phyloP scores from a whole-genome alignment of 2,113 vertebrate genomes.

The Sylvia atricapilla region DNA sequence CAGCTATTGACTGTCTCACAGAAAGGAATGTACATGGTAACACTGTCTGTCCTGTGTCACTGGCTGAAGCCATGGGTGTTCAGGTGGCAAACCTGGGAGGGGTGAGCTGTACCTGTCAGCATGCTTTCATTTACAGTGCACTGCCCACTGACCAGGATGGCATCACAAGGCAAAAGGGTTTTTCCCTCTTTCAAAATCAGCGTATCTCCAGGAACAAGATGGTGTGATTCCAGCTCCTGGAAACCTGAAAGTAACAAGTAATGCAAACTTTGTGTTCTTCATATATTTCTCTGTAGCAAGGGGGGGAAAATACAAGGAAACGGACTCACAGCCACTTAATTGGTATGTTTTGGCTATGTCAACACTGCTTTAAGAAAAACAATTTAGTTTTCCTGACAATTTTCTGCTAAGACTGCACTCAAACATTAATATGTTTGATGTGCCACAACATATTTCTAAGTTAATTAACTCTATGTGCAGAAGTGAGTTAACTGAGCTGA shows the following conservation, averaged over 20 bases:
- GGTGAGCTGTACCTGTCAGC: conserved; percentile 75
- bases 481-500: background rate
- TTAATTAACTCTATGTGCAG: background rate
- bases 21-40: background rate
- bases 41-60: background rate
- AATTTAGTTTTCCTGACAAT: background rate
- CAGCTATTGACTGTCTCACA: background rate
- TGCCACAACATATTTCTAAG: background rate
- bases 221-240: conserved; percentile 68
- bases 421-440: background rate
- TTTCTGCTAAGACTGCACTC: background rate
- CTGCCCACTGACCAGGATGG: conserved; percentile 71
- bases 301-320: background rate
- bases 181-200: conserved; percentile 69
- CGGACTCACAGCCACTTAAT: background rate
- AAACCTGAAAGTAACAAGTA: conserved; percentile 56
- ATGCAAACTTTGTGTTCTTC: background rate
- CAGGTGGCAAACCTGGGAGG: background rate
- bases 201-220: conserved; percentile 78
- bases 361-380: background rate
- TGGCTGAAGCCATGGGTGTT: background rate
- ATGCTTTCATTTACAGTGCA: conserved; percentile 79
- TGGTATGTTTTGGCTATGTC: background rate
- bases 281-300: background rate
- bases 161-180: conserved; percentile 75